Base-by-base conservation (phyloP, 2,113 vertebrate species). In the Colinus virginianus region DNA sequence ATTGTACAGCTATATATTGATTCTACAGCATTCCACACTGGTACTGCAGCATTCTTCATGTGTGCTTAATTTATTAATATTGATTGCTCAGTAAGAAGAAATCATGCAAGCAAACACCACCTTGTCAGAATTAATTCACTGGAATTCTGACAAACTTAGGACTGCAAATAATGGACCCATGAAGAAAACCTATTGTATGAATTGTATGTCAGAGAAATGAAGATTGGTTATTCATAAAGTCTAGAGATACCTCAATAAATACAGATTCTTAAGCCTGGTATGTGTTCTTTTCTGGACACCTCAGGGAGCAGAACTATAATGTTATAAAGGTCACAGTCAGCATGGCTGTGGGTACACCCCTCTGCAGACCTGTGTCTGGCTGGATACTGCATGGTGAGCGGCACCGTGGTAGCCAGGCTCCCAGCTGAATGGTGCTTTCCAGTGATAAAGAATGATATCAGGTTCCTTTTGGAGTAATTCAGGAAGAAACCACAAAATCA, bases 401-500 rank as follows among this genome's bases (percentile, higher is more conserved):
- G 10, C 36, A 28, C 6, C 3, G 10, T 1, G 22, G 55, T 45
- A 69, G 55, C 11, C 64, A 59, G 15, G 7, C 70, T 72, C 93
- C 32, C 83, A 78, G 61, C 22, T 25, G 6, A 42, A 59, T 4
- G 45, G 4, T 48, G 61, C 8, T 72, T 66, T 8, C 36, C 34
- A 67, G 38, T 67, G 42, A 69, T 34, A 72, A 77, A 84, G 87
- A 32, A 51, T 2, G 4, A 0, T 38, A 91, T 63, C 66, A 84
- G 63, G 30, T 58, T 36, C 63, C 67, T 90, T 70, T 26, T 77
- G 49, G 74, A 49, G 55, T 22, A 64, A 59, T 83, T 91, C 68
- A 87, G 82, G 51, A 83, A 91, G 71, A 91, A 30, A 45, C 20
- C 36, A 71, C 46, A 88, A 94, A 92, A 77, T 25, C 70, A 75